phyloP scores from a whole-genome alignment of 2,113 vertebrate species.

The Oreochromis spilurus region DNA sequence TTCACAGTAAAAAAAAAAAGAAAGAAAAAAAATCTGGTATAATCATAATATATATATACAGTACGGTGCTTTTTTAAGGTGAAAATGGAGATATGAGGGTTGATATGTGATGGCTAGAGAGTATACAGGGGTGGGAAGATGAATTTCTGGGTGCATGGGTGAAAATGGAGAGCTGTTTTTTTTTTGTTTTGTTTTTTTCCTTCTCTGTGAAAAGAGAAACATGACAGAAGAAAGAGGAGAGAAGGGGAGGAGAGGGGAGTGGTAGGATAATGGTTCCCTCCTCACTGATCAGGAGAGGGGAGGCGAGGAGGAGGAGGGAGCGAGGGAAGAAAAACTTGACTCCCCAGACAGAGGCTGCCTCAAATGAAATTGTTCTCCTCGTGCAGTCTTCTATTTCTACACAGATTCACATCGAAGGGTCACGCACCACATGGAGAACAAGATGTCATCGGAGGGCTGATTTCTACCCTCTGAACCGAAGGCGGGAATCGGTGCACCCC shows the following conservation, averaged over 20 bases:
- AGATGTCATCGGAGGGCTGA: constrained; percentile 46
- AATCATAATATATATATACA: constrained; percentile 76
- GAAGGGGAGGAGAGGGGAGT: background rate
- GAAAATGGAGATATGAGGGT: constrained; percentile 57
- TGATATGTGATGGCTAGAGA: constrained; percentile 63
- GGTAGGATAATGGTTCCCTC: constrained; percentile 30
- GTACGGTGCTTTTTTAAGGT: constrained; percentile 71
- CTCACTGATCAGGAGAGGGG: constrained; percentile 26
- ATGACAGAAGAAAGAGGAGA: constrained; percentile 9
- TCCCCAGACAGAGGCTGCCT: constrained; percentile 41
- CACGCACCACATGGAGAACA: constrained; percentile 50
- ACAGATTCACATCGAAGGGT: constrained; percentile 58
- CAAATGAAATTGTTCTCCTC: constrained; percentile 50
- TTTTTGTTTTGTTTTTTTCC: background rate
- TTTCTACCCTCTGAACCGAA: constrained; percentile 38
- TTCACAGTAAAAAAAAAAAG: constrained; percentile 75
- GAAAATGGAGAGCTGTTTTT: constrained; percentile 46
- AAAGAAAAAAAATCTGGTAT: constrained; percentile 74
- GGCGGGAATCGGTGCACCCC: constrained; percentile 23
- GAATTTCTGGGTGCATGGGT: constrained; percentile 57
- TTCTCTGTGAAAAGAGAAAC: constrained; percentile 45
- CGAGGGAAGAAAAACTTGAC: background rate
- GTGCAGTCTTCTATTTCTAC: constrained; percentile 61
- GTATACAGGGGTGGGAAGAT: constrained; percentile 39
- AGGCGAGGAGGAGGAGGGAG: background rate